Base-by-base conservation (phyloP, 2,888 invertebrate species). In the Hirtodrosophila alboralis region DNA sequence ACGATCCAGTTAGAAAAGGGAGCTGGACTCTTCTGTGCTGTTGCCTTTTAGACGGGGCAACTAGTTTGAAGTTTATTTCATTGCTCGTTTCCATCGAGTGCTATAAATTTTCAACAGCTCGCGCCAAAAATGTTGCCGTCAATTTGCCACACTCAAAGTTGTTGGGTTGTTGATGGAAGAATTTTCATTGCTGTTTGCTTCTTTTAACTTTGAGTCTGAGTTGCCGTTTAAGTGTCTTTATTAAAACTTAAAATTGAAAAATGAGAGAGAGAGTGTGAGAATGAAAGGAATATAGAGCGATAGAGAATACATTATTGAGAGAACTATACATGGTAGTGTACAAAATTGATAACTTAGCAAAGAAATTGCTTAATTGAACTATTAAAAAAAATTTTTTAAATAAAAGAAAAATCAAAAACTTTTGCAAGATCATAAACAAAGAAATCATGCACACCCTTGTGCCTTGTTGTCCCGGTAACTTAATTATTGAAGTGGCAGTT, bases 31-130 rank as follows among this genome's bases (percentile, higher is more conserved):
- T 27, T 18, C 33, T 33, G 10, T 14, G 18, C n/a, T 23, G 18
- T 8, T 23, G 18, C 21, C 12, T 31, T 40, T 5, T 21, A 3
- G 44, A 13, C 18, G 43, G 21, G 33, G 37, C 57, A 72, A 52
- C 58, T 67, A 56, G 54, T 63, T 63, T 58, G 30, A 57, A 75
- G 60, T 69, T 64, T 63, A 58, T 44, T 59, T 56, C 48, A 16
- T 48, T 49, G 27, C 37, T 36, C 57, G 36, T 51, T 64, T 45
- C 27, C 36, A 47, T 21, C 13, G 16, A 37, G 23, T 36, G 49
- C 68, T 41, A 75, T 78, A 75, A 78, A 78, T 78, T 76, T 57
- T 44, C 26, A 49, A 43, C 73, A 38, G 45, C 37, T 75, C 43
- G 49, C 43, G 31, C 47, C 57, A 49, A 41, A 45, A 59, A 33